Percentiles rank a stretch among this genome's conserved stretches.
Evolutionary conservation across 2,113 vertebrate genomes (phyloP).

Genomic region (Scytalopus superciliaris): DNA sequence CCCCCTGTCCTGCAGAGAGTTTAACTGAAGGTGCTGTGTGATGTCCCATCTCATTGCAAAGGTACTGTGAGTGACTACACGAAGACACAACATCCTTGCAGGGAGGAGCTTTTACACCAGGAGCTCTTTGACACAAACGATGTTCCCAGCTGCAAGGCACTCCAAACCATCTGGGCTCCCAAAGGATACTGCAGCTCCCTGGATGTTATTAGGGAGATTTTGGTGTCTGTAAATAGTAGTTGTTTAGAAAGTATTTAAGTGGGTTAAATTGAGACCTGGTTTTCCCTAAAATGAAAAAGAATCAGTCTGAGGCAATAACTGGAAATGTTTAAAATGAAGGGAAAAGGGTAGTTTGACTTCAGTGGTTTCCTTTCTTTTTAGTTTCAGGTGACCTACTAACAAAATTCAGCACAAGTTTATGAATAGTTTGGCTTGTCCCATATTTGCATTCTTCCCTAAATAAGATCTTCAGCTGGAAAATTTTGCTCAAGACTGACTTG

Average conservation of each 20-base stretch:
- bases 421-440: conserved; percentile 40
- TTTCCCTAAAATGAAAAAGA: background rate
- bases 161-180: background rate
- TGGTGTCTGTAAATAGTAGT: background rate
- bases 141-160: background rate
- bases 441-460: conserved; percentile 21
- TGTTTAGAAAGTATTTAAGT: background rate
- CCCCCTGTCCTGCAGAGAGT: background rate
- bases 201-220: background rate
- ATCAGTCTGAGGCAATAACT: background rate
- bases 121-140: background rate
- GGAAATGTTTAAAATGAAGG: background rate
- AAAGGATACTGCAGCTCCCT: background rate
- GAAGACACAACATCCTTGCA: background rate
- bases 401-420: conserved; percentile 28
- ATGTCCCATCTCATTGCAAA: background rate
- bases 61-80: accelerated
- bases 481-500: background rate
- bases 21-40: background rate
- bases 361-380: background rate
- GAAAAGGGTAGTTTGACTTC: background rate
- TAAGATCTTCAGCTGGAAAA: background rate
- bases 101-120: accelerated
- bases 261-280: conserved; percentile 34
- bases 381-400: conserved; percentile 43